Percentiles rank a stretch among this genome's conserved stretches.
phyloP scores from a whole-genome alignment of 2,113 vertebrate species.

The Centropristis striata region DNA sequence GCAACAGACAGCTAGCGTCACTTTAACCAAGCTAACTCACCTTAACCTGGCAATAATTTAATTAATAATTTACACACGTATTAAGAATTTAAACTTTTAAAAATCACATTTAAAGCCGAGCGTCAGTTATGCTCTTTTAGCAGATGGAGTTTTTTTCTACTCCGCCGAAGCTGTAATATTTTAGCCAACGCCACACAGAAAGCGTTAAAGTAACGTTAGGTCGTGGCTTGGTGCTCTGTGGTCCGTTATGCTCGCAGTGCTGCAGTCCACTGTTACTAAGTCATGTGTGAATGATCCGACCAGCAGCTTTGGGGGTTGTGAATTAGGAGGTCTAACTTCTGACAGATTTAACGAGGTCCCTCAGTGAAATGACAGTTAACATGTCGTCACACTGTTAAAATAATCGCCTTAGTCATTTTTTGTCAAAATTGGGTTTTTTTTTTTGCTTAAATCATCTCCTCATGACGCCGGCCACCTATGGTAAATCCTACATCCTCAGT shows the following conservation, averaged over 20 bases:
- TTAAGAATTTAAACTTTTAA: not conserved
- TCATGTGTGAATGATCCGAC: slow-evolving; percentile 59
- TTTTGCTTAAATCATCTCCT: no score
- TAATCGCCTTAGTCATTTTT: no score
- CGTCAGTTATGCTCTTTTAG: not conserved
- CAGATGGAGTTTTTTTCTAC: rapidly evolving
- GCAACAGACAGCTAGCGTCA: not conserved
- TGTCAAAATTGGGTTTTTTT: no score
- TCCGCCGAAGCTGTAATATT: not conserved
- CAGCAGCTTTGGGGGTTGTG: slow-evolving; percentile 25
- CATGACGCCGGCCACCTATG: no score
- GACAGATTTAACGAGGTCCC: slow-evolving; percentile 8
- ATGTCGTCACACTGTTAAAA: no score
- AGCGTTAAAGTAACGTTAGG: not conserved
- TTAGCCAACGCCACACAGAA: not conserved
- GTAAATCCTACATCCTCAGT: no score
- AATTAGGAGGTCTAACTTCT: slow-evolving; percentile 41
- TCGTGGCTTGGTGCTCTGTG: not conserved
- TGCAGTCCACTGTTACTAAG: slow-evolving; percentile 6
- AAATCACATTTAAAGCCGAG: not conserved
- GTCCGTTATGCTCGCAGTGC: not conserved
- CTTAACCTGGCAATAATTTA: not conserved
- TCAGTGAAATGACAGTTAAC: not conserved
- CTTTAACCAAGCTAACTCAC: not conserved
- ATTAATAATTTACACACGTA: not conserved